Percentiles rank a stretch among this genome's conserved stretches.
Conservation (phyloP, 2,888 invertebrate genomes). For the Acronicta alni region DNA sequence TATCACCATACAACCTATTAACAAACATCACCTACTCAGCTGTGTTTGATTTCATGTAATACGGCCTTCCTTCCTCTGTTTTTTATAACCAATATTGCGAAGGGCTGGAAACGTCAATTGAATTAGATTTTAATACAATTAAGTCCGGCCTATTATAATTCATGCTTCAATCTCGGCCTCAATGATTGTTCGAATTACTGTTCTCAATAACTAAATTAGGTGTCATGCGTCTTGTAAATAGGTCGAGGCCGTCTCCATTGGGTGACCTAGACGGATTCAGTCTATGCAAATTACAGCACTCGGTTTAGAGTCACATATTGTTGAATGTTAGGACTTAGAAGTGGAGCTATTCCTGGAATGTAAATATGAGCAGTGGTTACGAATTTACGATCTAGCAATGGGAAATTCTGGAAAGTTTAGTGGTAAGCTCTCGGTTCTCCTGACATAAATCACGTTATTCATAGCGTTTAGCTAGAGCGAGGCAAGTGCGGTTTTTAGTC, state of each 20-base stretch:
- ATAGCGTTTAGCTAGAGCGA: too few relatives aligned
- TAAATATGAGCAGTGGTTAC: constrained; percentile 33
- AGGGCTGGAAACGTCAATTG: not conserved
- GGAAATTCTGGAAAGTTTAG: constrained; percentile 23
- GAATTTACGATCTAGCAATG: constrained; percentile 7
- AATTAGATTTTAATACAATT: constrained; percentile 28
- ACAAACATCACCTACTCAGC: constrained; percentile 18
- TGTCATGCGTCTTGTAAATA: constrained; percentile 70
- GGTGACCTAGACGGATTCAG: constrained; percentile 66
- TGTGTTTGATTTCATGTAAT: constrained; percentile 22
- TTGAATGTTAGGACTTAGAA: constrained; percentile 29
- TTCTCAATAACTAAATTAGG: constrained; percentile 76
- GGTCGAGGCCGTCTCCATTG: constrained; percentile 79
- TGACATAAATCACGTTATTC: constrained; percentile 20
- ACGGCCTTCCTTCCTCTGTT: not conserved
- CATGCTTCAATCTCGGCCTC: constrained; percentile 40
- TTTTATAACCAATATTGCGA: not conserved
- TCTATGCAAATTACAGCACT: constrained; percentile 53
- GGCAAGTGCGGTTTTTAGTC: too few relatives aligned
- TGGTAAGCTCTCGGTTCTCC: constrained; percentile 4
- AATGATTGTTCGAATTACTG: constrained; percentile 63
- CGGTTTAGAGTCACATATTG: constrained; percentile 59
- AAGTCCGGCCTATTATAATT: constrained; percentile 19
- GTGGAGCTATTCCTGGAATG: constrained; percentile 39
- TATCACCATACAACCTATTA: constrained; percentile 25